Percentiles rank a stretch among this genome's conserved stretches.
phyloP scores from a whole-genome alignment of 1,140 invertebrate genomes.

The Fopius arisanus region DNA sequence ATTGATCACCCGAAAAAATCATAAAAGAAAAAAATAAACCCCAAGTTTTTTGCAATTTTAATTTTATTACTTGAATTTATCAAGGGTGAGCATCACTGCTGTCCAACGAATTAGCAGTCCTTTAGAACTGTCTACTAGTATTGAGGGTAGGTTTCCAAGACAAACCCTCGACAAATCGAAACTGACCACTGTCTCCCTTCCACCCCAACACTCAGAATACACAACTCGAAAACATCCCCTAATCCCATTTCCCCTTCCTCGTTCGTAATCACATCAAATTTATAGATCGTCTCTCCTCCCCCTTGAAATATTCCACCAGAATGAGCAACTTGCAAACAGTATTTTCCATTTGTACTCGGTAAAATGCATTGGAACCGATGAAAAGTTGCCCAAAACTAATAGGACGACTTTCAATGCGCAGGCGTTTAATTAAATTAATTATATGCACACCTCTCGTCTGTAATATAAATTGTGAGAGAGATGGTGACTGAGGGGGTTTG shows the following conservation, averaged over 20 bases:
- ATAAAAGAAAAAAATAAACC: too few relatives aligned
- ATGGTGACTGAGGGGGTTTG: conserved; percentile 41
- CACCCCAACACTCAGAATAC: neutral
- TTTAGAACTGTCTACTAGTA: conserved; percentile 37
- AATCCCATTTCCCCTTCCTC: neutral
- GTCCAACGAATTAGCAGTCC: conserved; percentile 37
- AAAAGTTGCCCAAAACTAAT: conserved; percentile 62
- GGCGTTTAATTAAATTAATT: conserved; percentile 66
- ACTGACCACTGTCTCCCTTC: neutral
- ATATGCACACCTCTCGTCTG: conserved; percentile 60
- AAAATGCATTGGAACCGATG: conserved; percentile 36
- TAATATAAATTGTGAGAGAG: conserved; percentile 62
- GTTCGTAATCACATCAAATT: neutral
- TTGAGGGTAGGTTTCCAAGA: conserved; percentile 16
- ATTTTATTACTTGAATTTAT: neutral
- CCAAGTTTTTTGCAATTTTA: too few relatives aligned
- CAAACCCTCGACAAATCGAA: conserved; percentile 13
- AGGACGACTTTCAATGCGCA: conserved; percentile 61
- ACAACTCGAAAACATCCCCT: neutral
- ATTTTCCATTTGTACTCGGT: neutral
- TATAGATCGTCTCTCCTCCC: neutral
- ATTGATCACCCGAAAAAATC: too few relatives aligned
- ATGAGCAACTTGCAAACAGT: neutral
- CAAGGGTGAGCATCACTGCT: conserved; percentile 16
- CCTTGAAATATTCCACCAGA: neutral